Percentiles rank a stretch among this genome's conserved stretches.
Evolutionary conservation across 2,797 vertebrate genomes (phyloP).

Genomic region (Typhlichthys eigenmanni): DNA sequence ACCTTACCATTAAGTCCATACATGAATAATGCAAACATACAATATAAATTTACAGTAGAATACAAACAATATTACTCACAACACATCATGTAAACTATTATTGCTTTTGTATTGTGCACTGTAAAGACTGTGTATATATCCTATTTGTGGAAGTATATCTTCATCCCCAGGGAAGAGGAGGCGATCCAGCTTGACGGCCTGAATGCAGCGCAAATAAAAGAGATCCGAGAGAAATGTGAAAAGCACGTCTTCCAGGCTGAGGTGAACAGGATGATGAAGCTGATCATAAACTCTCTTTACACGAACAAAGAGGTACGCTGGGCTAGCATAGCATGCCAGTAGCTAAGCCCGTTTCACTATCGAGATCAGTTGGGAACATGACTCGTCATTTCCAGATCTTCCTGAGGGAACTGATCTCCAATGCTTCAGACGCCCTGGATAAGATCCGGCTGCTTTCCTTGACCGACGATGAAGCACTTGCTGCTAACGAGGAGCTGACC

Average conservation of each 20-base stretch:
- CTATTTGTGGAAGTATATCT: neutral
- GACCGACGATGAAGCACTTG: conserved; percentile 88
- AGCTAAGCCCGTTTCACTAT: too few relatives aligned
- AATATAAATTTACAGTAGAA: too few relatives aligned
- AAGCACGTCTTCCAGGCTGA: conserved; percentile 97
- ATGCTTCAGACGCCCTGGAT: conserved; percentile 96
- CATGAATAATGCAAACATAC: too few relatives aligned
- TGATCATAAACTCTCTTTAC: conserved; percentile 98
- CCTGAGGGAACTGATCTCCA: conserved; percentile 96
- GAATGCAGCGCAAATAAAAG: conserved; percentile 95
- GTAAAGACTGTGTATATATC: too few relatives aligned
- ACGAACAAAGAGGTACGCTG: conserved; percentile 96
- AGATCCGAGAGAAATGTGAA: conserved; percentile 95
- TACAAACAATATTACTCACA: too few relatives aligned
- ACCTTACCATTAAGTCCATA: too few relatives aligned
- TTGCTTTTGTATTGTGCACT: too few relatives aligned
- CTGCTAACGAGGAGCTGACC: conserved; percentile 91
- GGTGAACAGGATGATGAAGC: conserved; percentile 99
- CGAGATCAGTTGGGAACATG: too few relatives aligned
- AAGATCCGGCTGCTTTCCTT: conserved; percentile 95
- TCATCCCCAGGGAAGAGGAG: conserved; percentile 89
- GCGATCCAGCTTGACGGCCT: conserved; percentile 96
- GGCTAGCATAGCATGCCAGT: neutral
- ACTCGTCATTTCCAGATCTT: conserved; percentile 86
- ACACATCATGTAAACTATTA: too few relatives aligned